phyloP scores from a whole-genome alignment of 2,888 invertebrate species.

The Lepetodrilus schrolli region DNA sequence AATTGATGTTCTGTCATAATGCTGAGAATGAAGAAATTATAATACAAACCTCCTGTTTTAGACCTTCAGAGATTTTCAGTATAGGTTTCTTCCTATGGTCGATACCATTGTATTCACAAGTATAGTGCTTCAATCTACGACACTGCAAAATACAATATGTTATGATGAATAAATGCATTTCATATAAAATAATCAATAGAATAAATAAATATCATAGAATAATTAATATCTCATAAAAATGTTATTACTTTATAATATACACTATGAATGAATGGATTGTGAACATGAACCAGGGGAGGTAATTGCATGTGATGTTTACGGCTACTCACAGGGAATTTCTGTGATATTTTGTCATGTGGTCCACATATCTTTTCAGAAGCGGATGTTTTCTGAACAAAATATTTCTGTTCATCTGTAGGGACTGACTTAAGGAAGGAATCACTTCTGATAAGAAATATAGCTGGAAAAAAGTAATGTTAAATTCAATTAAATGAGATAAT shows the following conservation, averaged over 20 bases:
- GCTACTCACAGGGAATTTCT: conserved; percentile 64
- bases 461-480: conserved; percentile 46
- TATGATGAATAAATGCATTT: too few relatives aligned
- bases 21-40: too few relatives aligned
- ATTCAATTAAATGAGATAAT: not conserved
- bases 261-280: not conserved
- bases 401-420: conserved; percentile 52
- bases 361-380: conserved; percentile 58
- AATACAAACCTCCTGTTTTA: conserved; percentile 66
- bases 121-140: conserved; percentile 63
- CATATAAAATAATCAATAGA: not conserved
- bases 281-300: not conserved
- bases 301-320: not conserved
- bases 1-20: too few relatives aligned
- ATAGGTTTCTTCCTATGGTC: conserved; percentile 60
- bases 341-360: conserved; percentile 60
- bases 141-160: conserved; percentile 48
- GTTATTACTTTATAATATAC: not conserved
- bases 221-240: not conserved
- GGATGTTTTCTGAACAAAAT: conserved; percentile 58
- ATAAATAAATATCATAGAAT: not conserved
- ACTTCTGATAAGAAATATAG: conserved; percentile 61
- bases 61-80: conserved; percentile 59
- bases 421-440: conserved; percentile 60
- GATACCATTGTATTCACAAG: conserved; percentile 60